Evolutionary conservation across 2,113 vertebrate genomes (phyloP).

Genomic region (Chaenogobius annularis): DNA sequence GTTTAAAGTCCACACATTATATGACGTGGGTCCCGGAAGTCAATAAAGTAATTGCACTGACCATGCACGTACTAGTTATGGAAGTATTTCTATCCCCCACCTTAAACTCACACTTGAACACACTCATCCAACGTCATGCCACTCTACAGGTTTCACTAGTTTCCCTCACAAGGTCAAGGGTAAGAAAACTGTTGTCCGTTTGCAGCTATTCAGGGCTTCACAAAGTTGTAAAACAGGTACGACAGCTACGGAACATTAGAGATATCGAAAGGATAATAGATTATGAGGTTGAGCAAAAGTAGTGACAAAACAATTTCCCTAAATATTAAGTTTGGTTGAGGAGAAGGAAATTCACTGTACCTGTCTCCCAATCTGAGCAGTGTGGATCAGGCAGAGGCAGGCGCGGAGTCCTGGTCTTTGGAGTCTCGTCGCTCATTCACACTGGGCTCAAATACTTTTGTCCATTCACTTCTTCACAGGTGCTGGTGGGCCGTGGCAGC

Average conservation of each 20-base stretch:
- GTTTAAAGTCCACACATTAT: constrained; percentile 66
- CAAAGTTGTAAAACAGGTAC: constrained; percentile 28
- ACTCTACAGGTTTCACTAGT: constrained; percentile 70
- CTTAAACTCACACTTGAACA: constrained; percentile 42
- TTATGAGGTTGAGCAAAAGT: background rate
- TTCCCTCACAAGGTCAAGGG: constrained; percentile 41
- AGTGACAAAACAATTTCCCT: background rate
- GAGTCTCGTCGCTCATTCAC: constrained; percentile 30
- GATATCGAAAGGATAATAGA: background rate
- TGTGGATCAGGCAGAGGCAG: constrained; percentile 31
- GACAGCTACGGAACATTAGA: background rate
- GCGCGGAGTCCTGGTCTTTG: constrained; percentile 6
- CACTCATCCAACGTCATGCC: constrained; percentile 36
- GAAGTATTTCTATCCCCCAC: constrained; percentile 55
- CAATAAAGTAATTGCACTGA: constrained; percentile 31
- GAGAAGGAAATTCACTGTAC: constrained; percentile 39
- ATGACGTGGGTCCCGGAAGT: constrained; percentile 56
- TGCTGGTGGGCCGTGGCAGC: constrained; percentile 39
- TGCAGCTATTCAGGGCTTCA: constrained; percentile 19
- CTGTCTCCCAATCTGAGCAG: constrained; percentile 53
- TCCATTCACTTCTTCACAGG: constrained; percentile 31
- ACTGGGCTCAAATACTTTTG: constrained; percentile 19
- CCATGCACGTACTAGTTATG: constrained; percentile 30
- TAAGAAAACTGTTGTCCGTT: constrained; percentile 20
- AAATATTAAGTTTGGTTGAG: background rate